Percentiles rank a stretch among this genome's conserved stretches.
Conservation (phyloP, 1,140 invertebrate genomes). For the Pseudobourletiella spinata region DNA sequence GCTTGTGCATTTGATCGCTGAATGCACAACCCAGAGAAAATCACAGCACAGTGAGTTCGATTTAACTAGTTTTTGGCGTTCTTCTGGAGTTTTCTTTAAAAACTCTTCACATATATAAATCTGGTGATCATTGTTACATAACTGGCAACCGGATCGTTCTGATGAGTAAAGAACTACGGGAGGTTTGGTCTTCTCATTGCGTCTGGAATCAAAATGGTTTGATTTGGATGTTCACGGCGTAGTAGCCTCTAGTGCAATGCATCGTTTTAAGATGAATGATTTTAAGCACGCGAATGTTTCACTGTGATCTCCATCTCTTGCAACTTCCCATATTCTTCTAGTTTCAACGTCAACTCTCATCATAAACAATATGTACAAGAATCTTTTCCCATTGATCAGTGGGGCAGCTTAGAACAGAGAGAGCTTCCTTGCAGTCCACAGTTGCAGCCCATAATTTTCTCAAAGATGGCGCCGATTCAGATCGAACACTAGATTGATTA, state of each 20-base stretch:
- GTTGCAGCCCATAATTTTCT: too few species aligned
- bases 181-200: too few species aligned
- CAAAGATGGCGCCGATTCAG: neutral
- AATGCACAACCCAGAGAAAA: neutral
- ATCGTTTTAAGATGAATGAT: too few species aligned
- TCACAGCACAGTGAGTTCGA: neutral
- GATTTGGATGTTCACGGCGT: neutral
- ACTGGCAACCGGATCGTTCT: neutral
- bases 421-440: too few species aligned
- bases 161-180: neutral
- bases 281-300: too few species aligned
- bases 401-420: too few species aligned
- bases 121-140: neutral
- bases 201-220: too few species aligned
- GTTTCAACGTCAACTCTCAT: too few species aligned
- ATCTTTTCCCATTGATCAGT: too few species aligned
- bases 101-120: neutral
- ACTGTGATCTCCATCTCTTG: too few species aligned
- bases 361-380: too few species aligned
- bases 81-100: neutral
- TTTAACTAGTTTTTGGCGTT: neutral
- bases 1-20: neutral
- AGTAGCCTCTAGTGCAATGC: neutral
- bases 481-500: neutral
- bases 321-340: too few species aligned